phyloP scores from a whole-genome alignment of 2,888 invertebrate genomes.

The Acanthoscelides obtectus region DNA sequence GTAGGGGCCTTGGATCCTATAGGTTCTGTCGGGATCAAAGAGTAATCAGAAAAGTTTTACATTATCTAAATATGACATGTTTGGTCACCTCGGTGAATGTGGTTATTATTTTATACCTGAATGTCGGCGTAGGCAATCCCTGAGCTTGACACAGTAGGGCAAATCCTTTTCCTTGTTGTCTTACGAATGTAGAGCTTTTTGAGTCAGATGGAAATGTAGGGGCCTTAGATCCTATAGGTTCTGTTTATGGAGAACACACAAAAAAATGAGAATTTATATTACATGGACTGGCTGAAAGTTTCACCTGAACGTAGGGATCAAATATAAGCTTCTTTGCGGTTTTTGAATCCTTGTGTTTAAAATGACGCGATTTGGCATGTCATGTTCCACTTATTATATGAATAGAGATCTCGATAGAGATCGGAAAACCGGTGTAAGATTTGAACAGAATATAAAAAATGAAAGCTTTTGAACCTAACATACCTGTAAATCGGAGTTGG shows the following conservation, averaged over 20 bases:
- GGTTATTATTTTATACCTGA: slow-evolving; percentile 51
- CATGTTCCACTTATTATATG: no score
- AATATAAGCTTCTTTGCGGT: no score
- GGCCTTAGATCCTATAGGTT: slow-evolving; percentile 61
- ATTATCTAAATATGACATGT: no score
- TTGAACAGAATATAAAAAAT: slow-evolving; percentile 20
- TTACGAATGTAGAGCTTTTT: slow-evolving; percentile 51
- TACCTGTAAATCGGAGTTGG: slow-evolving; percentile 62
- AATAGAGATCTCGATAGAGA: no score
- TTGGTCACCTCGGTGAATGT: no score
- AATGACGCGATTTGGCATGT: no score
- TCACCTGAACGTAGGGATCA: background rate
- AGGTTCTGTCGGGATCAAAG: slow-evolving; percentile 45
- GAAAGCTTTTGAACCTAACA: background rate
- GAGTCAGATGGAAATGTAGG: slow-evolving; percentile 64
- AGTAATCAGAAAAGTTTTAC: slow-evolving; percentile 7
- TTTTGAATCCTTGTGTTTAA: no score
- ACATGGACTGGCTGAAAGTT: background rate
- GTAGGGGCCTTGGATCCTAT: slow-evolving; percentile 62
- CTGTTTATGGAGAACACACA: slow-evolving; percentile 32
- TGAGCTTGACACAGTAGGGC: slow-evolving; percentile 58
- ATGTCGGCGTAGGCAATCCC: slow-evolving; percentile 58
- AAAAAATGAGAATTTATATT: no score
- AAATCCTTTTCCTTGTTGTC: slow-evolving; percentile 46
- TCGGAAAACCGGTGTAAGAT: no score